Base-by-base conservation (phyloP, 2,888 invertebrate genomes). In the Drosophila hawaiiensis region DNA sequence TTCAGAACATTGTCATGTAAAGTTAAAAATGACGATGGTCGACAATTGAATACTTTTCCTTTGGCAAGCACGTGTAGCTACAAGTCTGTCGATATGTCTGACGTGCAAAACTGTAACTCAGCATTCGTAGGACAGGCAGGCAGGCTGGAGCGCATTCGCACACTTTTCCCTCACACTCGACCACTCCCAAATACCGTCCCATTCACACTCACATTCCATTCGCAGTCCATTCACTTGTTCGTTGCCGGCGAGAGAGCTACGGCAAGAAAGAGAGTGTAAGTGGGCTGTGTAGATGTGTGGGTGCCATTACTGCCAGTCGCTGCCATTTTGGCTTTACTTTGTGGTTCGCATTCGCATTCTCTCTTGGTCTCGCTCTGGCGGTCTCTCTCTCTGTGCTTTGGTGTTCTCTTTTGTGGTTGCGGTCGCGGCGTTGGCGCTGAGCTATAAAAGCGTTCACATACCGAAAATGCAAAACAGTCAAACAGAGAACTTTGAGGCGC, bases 391-490 rank as follows among this genome's bases (percentile, higher is more conserved):
- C 22, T 29, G 35, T 35, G 35, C 29, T 29, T 16, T 37, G 35
- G 4, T 35, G 43, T 47, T 71, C 79, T 76, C 63, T 66, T 63
- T 16, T 60, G 63, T 55, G 66, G 55, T 67, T 63, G 65, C 63
- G 77, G 33, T 54, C 69, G 63, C 65, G 53, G 41, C 58, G 29
- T 12, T 50, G 29, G 33, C 37, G 54, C 54, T 70, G 56, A 62
- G 71, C 80, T 86, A 89, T 86, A 86, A 84, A 86, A 86, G 79
- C 83, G 56, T 69, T 68, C 60, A 67, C 73, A 67, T 64, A 55
- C 68, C 22, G 61, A 82, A 84, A 86, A 83, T 79, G 86, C 82
- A 82, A 88, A 86, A 83, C 76, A 86, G 73, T 82, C 73, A 70
- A 78, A 65, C 54, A 84, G 77, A 82, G 82, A 80, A 81, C 81